Evolutionary conservation across 2,888 invertebrate species (phyloP).

Genomic region (Andrena fulva): DNA sequence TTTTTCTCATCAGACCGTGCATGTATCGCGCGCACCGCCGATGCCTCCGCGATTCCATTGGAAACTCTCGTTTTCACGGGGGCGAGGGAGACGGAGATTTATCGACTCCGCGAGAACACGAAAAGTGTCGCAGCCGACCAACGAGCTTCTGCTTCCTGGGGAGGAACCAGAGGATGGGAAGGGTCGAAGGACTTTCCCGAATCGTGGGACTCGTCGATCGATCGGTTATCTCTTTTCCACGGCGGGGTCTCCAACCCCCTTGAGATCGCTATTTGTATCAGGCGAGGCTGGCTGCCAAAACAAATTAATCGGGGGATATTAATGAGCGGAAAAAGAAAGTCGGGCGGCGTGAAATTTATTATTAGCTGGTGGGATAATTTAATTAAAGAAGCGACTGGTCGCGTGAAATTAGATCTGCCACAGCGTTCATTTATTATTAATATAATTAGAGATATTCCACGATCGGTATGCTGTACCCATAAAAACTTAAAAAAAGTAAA

Average conservation of each 20-base stretch:
- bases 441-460: slow-evolving; percentile 15
- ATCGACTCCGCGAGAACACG: slow-evolving; percentile 72
- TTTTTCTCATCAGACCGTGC: not conserved
- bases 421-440: slow-evolving; percentile 41
- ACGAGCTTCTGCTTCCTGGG: slow-evolving; percentile 49
- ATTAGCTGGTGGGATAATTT: slow-evolving; percentile 30
- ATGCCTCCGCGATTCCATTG: slow-evolving; percentile 54
- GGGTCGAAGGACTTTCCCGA: slow-evolving; percentile 47
- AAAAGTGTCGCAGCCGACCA: slow-evolving; percentile 70
- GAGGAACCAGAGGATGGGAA: not conserved
- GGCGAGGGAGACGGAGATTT: slow-evolving; percentile 66
- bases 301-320: slow-evolving; percentile 57
- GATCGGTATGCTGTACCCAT: not conserved
- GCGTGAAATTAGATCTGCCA: not conserved
- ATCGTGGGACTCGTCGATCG: slow-evolving; percentile 56
- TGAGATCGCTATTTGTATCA: slow-evolving; percentile 27
- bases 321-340: slow-evolving; percentile 37
- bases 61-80: slow-evolving; percentile 67
- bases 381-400: slow-evolving; percentile 31
- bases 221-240: slow-evolving; percentile 40
- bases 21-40: not conserved
- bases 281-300: slow-evolving; percentile 47
- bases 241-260: not conserved
- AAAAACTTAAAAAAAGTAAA: too few relatives aligned
- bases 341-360: slow-evolving; percentile 36